Conservation (phyloP, 2,797 vertebrate genomes). For the Spinus olivaceus region DNA sequence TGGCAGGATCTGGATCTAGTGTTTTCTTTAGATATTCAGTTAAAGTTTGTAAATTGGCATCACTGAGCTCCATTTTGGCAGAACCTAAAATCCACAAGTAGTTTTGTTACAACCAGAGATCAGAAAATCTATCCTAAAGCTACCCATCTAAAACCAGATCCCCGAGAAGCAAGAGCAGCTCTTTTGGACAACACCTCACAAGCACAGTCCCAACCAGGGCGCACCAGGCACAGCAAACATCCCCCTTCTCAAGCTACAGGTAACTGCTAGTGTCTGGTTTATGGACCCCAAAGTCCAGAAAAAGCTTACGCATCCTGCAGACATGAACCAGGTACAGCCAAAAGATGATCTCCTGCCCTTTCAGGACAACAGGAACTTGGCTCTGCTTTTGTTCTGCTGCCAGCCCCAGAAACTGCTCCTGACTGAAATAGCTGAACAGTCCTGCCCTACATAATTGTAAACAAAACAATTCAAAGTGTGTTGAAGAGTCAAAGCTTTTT, state of each 20-base stretch:
- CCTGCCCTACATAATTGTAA: neutral
- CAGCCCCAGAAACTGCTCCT: neutral
- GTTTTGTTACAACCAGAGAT: neutral
- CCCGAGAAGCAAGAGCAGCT: neutral
- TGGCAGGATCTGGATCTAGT: constrained; percentile 90
- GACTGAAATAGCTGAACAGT: neutral
- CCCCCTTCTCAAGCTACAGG: neutral
- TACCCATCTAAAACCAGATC: neutral
- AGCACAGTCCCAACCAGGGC: rapidly evolving
- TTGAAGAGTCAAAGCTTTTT: neutral
- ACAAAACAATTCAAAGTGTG: neutral
- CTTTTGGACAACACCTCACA: neutral
- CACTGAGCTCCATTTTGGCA: constrained; percentile 91
- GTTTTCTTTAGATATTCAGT: constrained; percentile 96
- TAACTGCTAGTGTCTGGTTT: neutral
- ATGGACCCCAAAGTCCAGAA: neutral
- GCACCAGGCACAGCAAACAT: neutral
- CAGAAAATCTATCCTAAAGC: neutral
- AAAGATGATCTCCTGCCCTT: neutral
- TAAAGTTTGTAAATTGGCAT: constrained; percentile 92
- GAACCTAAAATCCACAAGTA: constrained; percentile 65
- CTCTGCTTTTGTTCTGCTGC: neutral
- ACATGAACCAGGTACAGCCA: neutral
- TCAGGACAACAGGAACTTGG: neutral
- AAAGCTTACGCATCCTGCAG: neutral